Conservation (phyloP, 1,140 invertebrate genomes). For the Trypoxylus dichotomus region DNA sequence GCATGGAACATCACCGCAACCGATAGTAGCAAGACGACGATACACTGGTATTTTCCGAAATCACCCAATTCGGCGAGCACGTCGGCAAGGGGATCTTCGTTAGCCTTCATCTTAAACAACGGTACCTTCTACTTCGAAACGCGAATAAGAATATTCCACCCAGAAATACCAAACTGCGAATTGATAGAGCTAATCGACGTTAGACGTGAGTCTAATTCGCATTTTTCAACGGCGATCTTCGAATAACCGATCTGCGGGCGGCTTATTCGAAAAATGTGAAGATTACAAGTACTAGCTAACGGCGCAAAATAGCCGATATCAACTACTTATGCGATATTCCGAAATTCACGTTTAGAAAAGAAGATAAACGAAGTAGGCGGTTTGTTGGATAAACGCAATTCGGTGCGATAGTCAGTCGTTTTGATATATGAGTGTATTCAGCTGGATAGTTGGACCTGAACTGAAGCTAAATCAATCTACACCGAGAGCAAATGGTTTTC, state of each 20-base stretch:
- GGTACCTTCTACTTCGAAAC: neutral
- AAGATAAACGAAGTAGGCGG: no score
- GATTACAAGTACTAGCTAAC: neutral
- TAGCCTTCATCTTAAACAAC: neutral
- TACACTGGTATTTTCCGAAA: conserved; percentile 59
- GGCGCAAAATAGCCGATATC: neutral
- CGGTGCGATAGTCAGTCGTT: no score
- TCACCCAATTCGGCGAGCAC: conserved; percentile 54
- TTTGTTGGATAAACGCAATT: no score
- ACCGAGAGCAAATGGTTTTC: neutral
- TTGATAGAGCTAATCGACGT: neutral
- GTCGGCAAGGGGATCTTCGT: conserved; percentile 45
- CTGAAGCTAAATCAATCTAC: neutral
- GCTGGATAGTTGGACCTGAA: neutral
- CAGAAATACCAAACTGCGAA: neutral
- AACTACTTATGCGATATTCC: no score
- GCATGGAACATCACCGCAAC: conserved; percentile 61
- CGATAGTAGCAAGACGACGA: conserved; percentile 55
- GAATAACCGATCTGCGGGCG: neutral
- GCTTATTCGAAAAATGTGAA: neutral
- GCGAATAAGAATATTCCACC: no score
- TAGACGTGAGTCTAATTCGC: neutral
- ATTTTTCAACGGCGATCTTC: neutral
- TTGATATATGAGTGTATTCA: neutral
- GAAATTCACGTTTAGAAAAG: no score